Evolutionary conservation across 2,797 vertebrate species (phyloP), one percentile per base, ranked within the genome.

Genomic region (Melanotaenia trifasciata): DNA sequence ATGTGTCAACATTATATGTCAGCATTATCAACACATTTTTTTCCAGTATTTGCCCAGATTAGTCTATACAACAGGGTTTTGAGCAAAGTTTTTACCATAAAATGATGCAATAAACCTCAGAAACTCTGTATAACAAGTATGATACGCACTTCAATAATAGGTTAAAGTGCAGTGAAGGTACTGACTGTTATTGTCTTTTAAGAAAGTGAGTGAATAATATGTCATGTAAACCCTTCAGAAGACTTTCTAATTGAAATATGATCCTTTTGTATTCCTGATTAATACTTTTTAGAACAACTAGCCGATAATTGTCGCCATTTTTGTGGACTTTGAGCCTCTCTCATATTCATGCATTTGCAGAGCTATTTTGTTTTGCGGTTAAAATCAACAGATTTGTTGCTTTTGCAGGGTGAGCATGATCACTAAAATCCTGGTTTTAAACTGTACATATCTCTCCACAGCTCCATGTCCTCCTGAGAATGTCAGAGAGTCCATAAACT

Each of bases 381-480:
- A 58, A 13, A 58, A 58, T 9, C 11, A 33, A 6, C 61, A 32
- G 11, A 16, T 3, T 45, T 1, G 2, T 45, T 51, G 20, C 1
- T 28, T 2, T 33, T 13, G 47, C 22, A n/a, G 26, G 10, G 30
- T n/a, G 32, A 36, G 12, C 2, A 18, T 18, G 10, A 10, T n/a
- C 14, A 50, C 35, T 5, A 28, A 11, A 47, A n/a, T n/a, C 9
- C n/a, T 11, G 47, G n/a, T 36, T 28, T 4, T 33, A 43, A 22
- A 5, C 5, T 35, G 13, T 33, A 5, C 36, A 33, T 50, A 36
- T 81, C 20, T 32, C 28, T 53, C 65, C 63, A 3, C 80, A 95
- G 95, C 88, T 70, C 95, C 94, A 5, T 96, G 95, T 70, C 51
- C 93, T 36, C 94, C 95, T n/a, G 18, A 61, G 64, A n/a, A 74